Base-by-base conservation (phyloP, 1,140 invertebrate species). In the Lineus longissimus region DNA sequence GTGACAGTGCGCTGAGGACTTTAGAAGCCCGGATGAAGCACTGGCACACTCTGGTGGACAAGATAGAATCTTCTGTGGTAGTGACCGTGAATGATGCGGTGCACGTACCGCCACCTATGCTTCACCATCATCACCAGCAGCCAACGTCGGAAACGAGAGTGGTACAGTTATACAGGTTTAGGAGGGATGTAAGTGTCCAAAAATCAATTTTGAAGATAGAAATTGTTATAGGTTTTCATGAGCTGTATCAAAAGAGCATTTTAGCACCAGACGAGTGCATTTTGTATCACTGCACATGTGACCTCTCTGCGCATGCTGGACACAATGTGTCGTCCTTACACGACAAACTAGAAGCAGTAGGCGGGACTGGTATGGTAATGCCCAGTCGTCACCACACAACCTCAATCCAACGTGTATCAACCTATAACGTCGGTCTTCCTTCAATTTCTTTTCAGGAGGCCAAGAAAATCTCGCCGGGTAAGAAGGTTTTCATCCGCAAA, bases 11-110 rank as follows among this genome's bases (percentile, higher is more conserved):
- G 33, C 25, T 63, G 25, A 43, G 25, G 7, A 33, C 19, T 9
- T 27, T 63, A 17, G 62, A 63, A 43, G 55, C 33, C 13, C 29
- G 43, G 1, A 63, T 63, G 19, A 43, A 41, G 19, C 31, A 36
- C n/a, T 63, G 62, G 62, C 62, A 61, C 60, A 55, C 41, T 33
- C 25, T 40, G 40, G 27, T 41, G 27, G 40, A 25, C 6, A 29
- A 59, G 57, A 36, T 36, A 4, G 33, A 36, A 15, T 36, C 33
- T 36, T 36, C 33, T 7, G 27, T 6, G 55, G 55, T 36, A 13
- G 2, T 25, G 25, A 9, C 25, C 22, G 55, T n/a, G 55, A 25
- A 56, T 27, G 55, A 30, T 30, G 55, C 4, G 23, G 29, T 30
- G 30, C 4, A 36, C 33, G 15, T 36, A 15, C 33, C 33, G 4